Percentiles rank a stretch among this genome's conserved stretches.
phyloP scores from a whole-genome alignment of 2,888 invertebrate species.

The Clanis bilineata region DNA sequence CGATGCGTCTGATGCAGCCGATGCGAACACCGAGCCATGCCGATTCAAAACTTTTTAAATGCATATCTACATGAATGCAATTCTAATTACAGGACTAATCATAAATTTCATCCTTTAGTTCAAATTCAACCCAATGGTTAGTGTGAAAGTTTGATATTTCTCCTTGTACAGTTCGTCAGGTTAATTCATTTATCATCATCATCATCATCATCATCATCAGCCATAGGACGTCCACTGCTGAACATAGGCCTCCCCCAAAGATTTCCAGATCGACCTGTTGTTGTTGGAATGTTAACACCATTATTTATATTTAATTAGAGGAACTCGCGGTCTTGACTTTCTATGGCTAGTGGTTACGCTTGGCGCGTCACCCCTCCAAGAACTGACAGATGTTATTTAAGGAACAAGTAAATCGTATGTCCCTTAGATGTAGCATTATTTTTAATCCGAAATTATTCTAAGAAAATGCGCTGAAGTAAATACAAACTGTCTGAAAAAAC shows the following conservation, averaged over 20 bases:
- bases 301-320: constrained; percentile 44
- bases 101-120: background rate
- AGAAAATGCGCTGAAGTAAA: background rate
- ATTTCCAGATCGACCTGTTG: no score
- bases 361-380: constrained; percentile 36
- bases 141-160: background rate
- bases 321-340: constrained; percentile 52
- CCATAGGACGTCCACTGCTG: no score
- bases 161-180: background rate
- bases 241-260: no score
- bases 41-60: constrained; percentile 10
- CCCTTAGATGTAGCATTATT: background rate
- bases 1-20: constrained; percentile 37
- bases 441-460: background rate
- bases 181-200: constrained; percentile 39
- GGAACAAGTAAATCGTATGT: background rate
- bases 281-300: no score
- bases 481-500: background rate
- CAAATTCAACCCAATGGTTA: background rate
- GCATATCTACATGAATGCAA: background rate
- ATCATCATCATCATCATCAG: no score
- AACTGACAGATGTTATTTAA: constrained; percentile 43
- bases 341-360: constrained; percentile 60
- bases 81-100: background rate
- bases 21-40: background rate